Conservation (phyloP, 2,113 vertebrate genomes). For the Callipepla squamata region DNA sequence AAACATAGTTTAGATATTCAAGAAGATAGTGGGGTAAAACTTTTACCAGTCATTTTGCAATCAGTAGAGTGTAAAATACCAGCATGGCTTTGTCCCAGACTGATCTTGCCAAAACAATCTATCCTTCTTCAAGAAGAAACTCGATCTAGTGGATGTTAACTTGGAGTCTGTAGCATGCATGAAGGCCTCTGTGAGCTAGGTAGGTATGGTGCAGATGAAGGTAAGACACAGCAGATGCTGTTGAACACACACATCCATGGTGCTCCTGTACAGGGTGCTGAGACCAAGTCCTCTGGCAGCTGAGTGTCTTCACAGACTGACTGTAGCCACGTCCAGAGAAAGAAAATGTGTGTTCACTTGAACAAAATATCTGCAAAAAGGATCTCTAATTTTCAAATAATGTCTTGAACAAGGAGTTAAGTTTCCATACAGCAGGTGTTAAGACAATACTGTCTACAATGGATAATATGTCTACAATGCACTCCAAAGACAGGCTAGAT, state of each 20-base stretch:
- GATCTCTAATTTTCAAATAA: background rate
- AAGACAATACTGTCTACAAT: background rate
- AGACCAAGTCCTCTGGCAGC: background rate
- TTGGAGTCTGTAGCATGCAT: background rate
- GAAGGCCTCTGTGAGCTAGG: background rate
- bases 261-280: background rate
- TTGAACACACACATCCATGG: rapidly evolving
- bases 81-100: background rate
- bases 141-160: rapidly evolving
- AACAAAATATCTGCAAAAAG: background rate
- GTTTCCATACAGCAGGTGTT: background rate
- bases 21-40: background rate
- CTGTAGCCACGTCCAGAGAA: background rate
- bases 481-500: background rate
- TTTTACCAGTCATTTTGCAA: background rate
- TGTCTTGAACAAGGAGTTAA: background rate
- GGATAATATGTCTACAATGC: background rate
- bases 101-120: background rate
- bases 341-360: rapidly evolving
- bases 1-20: background rate
- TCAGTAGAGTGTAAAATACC: background rate
- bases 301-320: background rate
- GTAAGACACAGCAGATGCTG: rapidly evolving
- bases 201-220: background rate
- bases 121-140: background rate